Percentiles rank a stretch among this genome's conserved stretches.
phyloP scores from a whole-genome alignment of 1,140 invertebrate genomes.

The Rhagoletis pomonella region DNA sequence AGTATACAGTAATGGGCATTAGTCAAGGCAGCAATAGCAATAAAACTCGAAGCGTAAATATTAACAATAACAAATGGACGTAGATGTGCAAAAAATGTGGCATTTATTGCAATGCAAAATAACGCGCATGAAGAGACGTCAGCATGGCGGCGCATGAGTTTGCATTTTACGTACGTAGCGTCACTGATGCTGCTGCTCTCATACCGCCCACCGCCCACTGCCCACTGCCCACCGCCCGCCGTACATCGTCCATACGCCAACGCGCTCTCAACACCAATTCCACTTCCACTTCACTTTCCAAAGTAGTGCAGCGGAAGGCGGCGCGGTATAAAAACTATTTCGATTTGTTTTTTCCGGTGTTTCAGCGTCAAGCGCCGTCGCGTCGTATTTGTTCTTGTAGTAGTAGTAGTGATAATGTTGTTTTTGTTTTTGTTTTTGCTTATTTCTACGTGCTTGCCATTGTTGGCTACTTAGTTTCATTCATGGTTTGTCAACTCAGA shows the following conservation, averaged over 20 bases:
- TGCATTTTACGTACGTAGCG: not conserved
- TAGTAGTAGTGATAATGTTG: not conserved
- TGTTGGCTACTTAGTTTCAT: not conserved
- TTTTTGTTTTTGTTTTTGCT: not conserved
- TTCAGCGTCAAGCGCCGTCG: not conserved
- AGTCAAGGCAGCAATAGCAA: not conserved
- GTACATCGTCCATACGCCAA: not conserved
- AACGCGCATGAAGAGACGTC: too few relatives aligned
- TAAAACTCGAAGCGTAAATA: not conserved
- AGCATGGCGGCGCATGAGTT: not conserved
- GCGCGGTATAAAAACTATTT: not conserved
- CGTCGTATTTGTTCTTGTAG: not conserved
- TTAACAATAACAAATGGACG: not conserved
- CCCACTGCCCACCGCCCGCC: not conserved
- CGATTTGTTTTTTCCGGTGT: not conserved
- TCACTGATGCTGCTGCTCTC: not conserved
- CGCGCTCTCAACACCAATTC: too few relatives aligned
- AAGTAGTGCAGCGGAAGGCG: not conserved
- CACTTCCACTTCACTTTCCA: too few relatives aligned
- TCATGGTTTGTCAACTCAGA: slow-evolving; percentile 16
- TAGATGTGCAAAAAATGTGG: not conserved
- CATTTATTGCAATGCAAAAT: slow-evolving; percentile 12
- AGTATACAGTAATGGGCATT: not conserved
- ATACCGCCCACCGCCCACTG: not conserved
- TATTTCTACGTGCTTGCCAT: not conserved